Evolutionary conservation across 2,888 invertebrate genomes (phyloP).

Genomic region (Syrista parreyssii): DNA sequence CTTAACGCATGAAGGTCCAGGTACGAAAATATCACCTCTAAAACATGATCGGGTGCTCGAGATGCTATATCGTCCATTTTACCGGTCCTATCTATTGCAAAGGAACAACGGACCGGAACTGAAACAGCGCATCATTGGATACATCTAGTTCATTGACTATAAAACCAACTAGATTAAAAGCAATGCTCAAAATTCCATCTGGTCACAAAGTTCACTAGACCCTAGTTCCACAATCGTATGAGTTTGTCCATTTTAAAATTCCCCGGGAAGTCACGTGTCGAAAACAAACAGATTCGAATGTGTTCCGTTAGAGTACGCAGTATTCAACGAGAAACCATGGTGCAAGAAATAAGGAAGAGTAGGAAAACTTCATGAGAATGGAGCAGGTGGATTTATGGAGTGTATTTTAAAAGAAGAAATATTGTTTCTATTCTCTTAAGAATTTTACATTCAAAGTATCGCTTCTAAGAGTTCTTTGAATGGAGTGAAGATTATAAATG

Average conservation of each 20-base stretch:
- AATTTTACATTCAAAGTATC: neutral
- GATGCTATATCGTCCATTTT: constrained; percentile 74
- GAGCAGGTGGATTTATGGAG: neutral
- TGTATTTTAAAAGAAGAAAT: neutral
- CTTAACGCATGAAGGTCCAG: constrained; percentile 86
- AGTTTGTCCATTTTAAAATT: neutral
- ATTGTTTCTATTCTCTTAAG: neutral
- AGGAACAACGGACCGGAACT: neutral
- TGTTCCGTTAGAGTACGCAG: neutral
- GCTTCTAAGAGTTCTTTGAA: neutral
- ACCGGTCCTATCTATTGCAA: neutral
- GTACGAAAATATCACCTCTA: constrained; percentile 93
- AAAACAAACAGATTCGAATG: neutral
- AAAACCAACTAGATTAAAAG: neutral
- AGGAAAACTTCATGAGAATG: neutral
- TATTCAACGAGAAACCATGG: neutral
- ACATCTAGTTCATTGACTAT: neutral
- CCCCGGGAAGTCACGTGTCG: neutral
- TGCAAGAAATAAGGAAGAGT: neutral
- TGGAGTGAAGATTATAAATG: neutral
- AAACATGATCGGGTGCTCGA: constrained; percentile 80
- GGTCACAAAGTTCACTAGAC: neutral
- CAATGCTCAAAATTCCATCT: neutral
- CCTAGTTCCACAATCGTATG: neutral
- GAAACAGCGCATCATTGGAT: neutral